Conservation (phyloP, 2,797 vertebrate genomes). For the Eremophila alpestris region DNA sequence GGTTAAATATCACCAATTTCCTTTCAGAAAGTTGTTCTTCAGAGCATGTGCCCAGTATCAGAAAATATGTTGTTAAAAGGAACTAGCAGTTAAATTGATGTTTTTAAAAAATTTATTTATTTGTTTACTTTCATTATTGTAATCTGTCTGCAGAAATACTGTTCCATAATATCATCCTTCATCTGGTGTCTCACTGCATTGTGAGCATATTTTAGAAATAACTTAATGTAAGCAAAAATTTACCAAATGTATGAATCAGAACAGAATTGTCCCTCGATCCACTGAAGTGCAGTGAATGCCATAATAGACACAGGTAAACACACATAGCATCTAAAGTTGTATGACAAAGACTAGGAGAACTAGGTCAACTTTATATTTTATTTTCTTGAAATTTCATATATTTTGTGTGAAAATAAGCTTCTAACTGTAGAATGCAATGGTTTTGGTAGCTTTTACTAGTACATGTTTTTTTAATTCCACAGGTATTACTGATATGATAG, state of each 20-base stretch:
- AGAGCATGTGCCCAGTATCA: background rate
- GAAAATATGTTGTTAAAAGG: background rate
- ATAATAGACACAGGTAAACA: background rate
- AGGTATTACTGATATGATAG: background rate
- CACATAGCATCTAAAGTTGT: background rate
- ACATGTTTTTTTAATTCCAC: background rate
- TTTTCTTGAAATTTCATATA: background rate
- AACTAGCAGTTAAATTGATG: background rate
- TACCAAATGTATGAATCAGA: background rate
- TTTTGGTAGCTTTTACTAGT: background rate
- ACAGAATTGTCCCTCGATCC: background rate
- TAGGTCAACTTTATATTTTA: background rate
- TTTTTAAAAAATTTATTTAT: background rate
- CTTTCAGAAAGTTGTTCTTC: background rate
- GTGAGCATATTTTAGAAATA: background rate
- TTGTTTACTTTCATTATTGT: background rate
- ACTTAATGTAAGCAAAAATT: background rate
- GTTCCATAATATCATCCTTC: background rate
- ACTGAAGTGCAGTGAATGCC: background rate
- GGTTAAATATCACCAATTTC: background rate
- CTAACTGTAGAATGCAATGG: background rate
- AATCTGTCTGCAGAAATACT: background rate
- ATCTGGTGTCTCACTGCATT: background rate
- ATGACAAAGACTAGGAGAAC: background rate
- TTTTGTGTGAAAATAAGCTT: background rate